These are phyloP conservation scores for Sceloporus tristichus DNA, from an alignment of 2,113 vertebrate genomes.

Conservation along the genomic window DNA sequence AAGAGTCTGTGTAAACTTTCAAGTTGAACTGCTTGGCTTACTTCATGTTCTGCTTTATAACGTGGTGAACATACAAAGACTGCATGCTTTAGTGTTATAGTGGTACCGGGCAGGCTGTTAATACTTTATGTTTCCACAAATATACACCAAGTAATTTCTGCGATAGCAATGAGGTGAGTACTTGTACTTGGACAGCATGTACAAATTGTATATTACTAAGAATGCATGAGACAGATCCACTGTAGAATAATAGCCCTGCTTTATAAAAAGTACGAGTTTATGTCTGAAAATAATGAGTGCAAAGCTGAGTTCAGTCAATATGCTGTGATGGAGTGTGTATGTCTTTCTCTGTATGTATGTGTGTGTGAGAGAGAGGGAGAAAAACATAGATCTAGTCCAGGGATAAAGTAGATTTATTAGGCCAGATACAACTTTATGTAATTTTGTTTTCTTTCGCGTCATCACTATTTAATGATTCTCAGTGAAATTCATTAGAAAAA, in stretches of 20 bases:
- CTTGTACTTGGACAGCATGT: constrained; percentile 33
- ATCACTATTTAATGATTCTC: neutral
- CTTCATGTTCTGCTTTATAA: constrained; percentile 45
- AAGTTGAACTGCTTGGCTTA: constrained; percentile 53
- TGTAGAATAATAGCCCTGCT: constrained; percentile 14
- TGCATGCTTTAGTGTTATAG: constrained; percentile 22
- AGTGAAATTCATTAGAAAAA: constrained; percentile 36
- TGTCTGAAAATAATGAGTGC: neutral
- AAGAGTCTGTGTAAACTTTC: constrained; percentile 44
- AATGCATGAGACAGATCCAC: neutral
- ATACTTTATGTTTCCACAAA: accelerated
- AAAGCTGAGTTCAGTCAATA: neutral
- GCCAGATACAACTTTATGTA: constrained; percentile 21
- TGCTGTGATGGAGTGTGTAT: neutral
- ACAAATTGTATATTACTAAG: neutral
- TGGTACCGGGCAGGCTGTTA: constrained; percentile 12
- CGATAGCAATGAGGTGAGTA: constrained; percentile 73
- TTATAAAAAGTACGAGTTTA: constrained; percentile 12
- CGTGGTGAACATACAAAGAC: constrained; percentile 49
- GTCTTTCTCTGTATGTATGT: neutral
- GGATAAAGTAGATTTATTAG: neutral
- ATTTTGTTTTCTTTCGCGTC: constrained; percentile 32
- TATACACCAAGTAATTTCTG: constrained; percentile 44
- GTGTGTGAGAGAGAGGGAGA: neutral
- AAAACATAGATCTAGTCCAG: neutral